These are phyloP conservation scores for Drosophila helvetica DNA, from an alignment of 2,888 invertebrate species.

Conservation along the genomic window DNA sequence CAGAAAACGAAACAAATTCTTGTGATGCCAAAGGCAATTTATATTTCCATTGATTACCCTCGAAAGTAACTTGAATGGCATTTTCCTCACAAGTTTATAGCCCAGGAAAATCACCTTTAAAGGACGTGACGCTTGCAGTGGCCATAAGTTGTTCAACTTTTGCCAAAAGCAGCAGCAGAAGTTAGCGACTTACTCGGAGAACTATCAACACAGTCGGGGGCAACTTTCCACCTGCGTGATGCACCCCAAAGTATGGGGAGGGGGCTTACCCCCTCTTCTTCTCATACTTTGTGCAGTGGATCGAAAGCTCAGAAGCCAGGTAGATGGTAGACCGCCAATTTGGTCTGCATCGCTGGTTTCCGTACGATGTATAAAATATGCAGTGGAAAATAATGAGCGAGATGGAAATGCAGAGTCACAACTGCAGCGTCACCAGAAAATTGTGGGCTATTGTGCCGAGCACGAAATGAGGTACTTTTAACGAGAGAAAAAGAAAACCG, in stretches of 20 bases:
- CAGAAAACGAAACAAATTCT: not conserved
- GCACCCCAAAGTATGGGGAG: not conserved
- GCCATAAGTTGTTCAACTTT: slow-evolving; percentile 37
- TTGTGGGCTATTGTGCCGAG: slow-evolving; percentile 22
- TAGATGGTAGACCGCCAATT: slow-evolving; percentile 42
- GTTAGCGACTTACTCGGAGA: slow-evolving; percentile 27
- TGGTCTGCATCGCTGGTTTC: slow-evolving; percentile 32
- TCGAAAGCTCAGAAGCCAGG: slow-evolving; percentile 20
- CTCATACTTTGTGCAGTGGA: slow-evolving; percentile 11
- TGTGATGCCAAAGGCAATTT: not conserved
- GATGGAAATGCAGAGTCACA: slow-evolving; percentile 22
- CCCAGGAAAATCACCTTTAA: slow-evolving; percentile 7
- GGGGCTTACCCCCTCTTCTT: not conserved
- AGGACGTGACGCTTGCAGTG: slow-evolving; percentile 43
- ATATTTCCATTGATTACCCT: not conserved
- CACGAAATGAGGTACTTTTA: not conserved
- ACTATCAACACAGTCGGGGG: slow-evolving; percentile 22
- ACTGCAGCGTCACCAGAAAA: slow-evolving; percentile 19
- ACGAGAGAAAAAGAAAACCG: not conserved
- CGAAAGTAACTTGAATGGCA: not conserved
- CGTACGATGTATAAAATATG: slow-evolving; percentile 53
- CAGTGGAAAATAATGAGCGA: slow-evolving; percentile 41
- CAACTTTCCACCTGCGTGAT: slow-evolving; percentile 39
- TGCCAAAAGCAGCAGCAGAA: slow-evolving; percentile 32
- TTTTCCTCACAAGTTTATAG: not conserved